Base-by-base conservation (phyloP, 2,797 vertebrate genomes). In the Enteromius paludinosus region DNA sequence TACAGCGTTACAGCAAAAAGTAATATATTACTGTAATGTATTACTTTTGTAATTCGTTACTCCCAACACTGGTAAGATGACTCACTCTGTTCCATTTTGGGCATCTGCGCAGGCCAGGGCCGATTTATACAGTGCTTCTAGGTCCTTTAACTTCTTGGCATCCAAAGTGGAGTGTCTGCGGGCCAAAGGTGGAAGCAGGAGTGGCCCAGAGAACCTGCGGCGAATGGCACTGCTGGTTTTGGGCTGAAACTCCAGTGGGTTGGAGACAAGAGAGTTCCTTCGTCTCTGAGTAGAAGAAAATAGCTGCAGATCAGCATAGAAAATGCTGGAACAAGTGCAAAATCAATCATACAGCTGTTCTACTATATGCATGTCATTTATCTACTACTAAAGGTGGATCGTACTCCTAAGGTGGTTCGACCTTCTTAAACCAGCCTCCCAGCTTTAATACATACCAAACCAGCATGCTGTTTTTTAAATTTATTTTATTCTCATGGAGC, bases 131-230 rank as follows among this genome's bases (percentile, higher is more conserved):
- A 90, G 83, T 1, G 83, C 87, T 17, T 96, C 93, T 35, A 95
- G 90, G 17, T 91, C 93, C 8, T 91, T 90, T 30, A 90, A 89
- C 3, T 43, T 82, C 10, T 86, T 78, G 0, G 49, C 82, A 25
- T 96, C 96, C 62, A 93, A 85, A 28, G 76, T 75, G 3, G 92
- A 91, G 20, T 95, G 94, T 74, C 92, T 91, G 85, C 93, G 93
- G 4, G 91, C 91, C 61, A 96, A 73, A 0, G 94, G 93, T 0
- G 96, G 96, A 38, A 97, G 92, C 80, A 94, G 12, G 5, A 95
- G 84, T 0, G 92, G 92, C 20, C 96, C 96, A 0, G 96, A 97
- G 87, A 94, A 97, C 35, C 94, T 91, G 9, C 96, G 93, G 25
- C 92, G 89, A 70, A 96, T 90, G 4, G 88, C 92, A 56, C 91